Conservation (phyloP, 1,140 invertebrate species). For the Drosophila suzukii region DNA sequence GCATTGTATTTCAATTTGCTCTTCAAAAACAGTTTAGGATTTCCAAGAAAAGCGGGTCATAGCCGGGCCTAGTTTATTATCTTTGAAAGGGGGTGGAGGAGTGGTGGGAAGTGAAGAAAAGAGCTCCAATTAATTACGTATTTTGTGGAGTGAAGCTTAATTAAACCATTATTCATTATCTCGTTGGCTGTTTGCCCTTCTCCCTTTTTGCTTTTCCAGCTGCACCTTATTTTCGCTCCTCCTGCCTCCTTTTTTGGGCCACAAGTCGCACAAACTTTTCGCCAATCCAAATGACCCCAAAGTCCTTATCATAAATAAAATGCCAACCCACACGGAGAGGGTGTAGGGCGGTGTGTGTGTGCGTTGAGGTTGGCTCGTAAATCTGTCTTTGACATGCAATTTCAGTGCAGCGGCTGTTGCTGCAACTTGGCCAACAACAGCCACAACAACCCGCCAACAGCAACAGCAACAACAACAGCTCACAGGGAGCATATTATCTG, state of each 20-base stretch:
- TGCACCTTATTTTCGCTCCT: conserved; percentile 45
- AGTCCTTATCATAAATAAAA: conserved; percentile 76
- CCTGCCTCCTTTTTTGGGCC: conserved; percentile 7
- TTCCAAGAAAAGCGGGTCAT: conserved; percentile 24
- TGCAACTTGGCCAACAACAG: conserved; percentile 54
- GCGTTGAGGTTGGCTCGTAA: conserved; percentile 63
- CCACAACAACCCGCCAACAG: conserved; percentile 28
- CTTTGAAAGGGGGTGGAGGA: neutral
- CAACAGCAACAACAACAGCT: conserved; percentile 25
- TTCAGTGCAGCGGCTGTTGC: conserved; percentile 79
- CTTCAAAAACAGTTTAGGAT: conserved; percentile 21
- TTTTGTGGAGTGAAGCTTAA: conserved; percentile 74
- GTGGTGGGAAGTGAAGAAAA: conserved; percentile 5
- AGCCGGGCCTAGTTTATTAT: conserved; percentile 36
- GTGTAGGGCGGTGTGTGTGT: conserved; percentile 15
- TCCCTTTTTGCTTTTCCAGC: conserved; percentile 2
- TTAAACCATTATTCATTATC: conserved; percentile 83
- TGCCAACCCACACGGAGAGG: conserved; percentile 20
- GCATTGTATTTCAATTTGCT: conserved; percentile 58
- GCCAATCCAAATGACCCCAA: conserved; percentile 26
- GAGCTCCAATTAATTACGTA: conserved; percentile 73
- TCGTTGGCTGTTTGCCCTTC: conserved; percentile 19
- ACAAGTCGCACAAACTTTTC: conserved; percentile 52
- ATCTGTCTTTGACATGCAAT: conserved; percentile 83
- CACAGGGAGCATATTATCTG: conserved; percentile 49